Evolutionary conservation across 2,113 vertebrate species (phyloP), one percentile per base, ranked within the genome.

Genomic region (Cairina moschata): DNA sequence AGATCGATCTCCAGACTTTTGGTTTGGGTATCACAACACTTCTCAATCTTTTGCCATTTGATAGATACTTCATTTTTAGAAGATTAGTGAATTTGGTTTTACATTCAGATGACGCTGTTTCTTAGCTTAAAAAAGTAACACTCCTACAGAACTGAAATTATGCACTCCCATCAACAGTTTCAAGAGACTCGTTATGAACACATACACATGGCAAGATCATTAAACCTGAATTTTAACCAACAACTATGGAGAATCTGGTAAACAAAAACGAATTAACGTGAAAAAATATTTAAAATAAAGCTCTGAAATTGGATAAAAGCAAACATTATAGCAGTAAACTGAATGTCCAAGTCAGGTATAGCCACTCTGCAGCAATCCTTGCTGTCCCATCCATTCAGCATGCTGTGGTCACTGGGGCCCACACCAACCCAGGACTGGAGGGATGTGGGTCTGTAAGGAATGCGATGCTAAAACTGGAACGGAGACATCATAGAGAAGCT

Each of bases 401-500:
- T 11, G 12, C 17, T 40, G 44, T n/a, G 44, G 58, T 12, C 56
- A 56, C 17, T 12, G 5, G 17, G 40, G 32, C 67, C 8, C 23
- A 20, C 6, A 22, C 44, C 29, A 15, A 17, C 67, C 9, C 58
- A 68, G 21, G 11, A 6, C n/a, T 60, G 9, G 4, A 21, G 42
- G 13, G 21, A 63, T 0, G 1, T 1, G 4, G 26, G 44, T 14
- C 15, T 59, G 6, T 21, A n/a, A 72, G 14, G 22, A 25, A 46
- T 0, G 0, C 12, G 42, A 13, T 4, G 15, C 18, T 48, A 76
- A 86, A 73, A 66, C 0, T 38, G 31, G 34, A 80, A 77, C 5
- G 6, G 13, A 48, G 29, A 62, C 38, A 32, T 31, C 52, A 31
- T 4, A 4, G 17, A 74, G 44, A 22, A 92, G 32, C 6, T 62